Evolutionary conservation across 2,113 vertebrate species (phyloP).

Genomic region (Crotophaga sulcirostris): DNA sequence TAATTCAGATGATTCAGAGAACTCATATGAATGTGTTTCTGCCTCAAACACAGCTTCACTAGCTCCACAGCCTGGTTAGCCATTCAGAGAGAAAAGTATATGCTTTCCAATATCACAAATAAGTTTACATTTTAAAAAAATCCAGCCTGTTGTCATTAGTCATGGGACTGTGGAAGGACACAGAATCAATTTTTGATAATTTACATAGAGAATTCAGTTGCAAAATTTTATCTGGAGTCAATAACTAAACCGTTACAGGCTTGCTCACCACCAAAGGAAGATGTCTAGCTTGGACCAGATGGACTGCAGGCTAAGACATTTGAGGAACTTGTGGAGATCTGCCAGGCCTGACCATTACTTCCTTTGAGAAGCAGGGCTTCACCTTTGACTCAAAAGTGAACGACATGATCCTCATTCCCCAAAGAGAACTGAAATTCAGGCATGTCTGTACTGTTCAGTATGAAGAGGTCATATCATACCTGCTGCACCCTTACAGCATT

Average conservation of each 20-base stretch:
- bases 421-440: conserved; percentile 15
- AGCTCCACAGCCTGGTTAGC: not conserved
- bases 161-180: not conserved
- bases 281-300: not conserved
- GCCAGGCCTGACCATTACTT: not conserved
- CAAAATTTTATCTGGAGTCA: not conserved
- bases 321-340: not conserved
- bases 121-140: not conserved
- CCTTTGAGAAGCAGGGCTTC: not conserved
- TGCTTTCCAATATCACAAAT: not conserved
- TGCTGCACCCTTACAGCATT: not conserved
- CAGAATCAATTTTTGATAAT: not conserved
- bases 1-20: not conserved
- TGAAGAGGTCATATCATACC: not conserved
- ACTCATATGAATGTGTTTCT: not conserved
- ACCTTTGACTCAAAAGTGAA: not conserved
- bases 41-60: not conserved
- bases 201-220: not conserved
- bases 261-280: not conserved
- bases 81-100: not conserved
- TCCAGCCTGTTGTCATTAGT: not conserved
- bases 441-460: not conserved
- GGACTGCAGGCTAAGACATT: not conserved
- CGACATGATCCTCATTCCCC: not conserved
- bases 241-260: not conserved